Evolutionary conservation across 2,797 vertebrate species (phyloP), one percentile per base, ranked within the genome.

Genomic region (Epinephelus awoara): DNA sequence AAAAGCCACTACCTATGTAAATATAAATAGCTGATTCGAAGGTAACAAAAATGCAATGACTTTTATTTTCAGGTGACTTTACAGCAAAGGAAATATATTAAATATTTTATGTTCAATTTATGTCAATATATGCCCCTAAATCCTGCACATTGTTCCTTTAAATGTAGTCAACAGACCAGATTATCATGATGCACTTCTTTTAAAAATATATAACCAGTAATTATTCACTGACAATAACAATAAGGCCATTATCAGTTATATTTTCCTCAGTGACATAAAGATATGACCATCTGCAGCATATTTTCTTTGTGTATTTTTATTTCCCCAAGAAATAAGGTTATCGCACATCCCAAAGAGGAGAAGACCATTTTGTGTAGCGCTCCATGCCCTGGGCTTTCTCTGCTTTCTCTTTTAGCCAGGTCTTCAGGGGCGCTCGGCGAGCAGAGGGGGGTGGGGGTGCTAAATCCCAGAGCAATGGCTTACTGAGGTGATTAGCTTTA

Each of bases 401-500:
- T 19, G 85, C 76, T 79, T 73, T 89, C 84, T 79, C 66, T 85
- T 71, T 77, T 66, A 76, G 79, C 62, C 73, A 82, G 72, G 78
- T 85, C 85, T 88, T 82, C 9, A 10, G 74, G 81, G 75, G 78
- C 59, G 62, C 19, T 40, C 11, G 17, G 47, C 47, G 52, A 51
- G 62, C 23, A 65, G 46, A 34, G 25, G 57, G 54, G 66, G 46
- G 71, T 40, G 52, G 64, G 40, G 75, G 71, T 66, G 59, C 72
- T 85, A 82, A 91, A 92, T 92, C 93, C 90, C 85, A 25, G 51
- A 11, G 79, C 83, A 64, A 72, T 85, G 78, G 87, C 86, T 91
- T 93, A 90, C 84, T 52, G 73, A 74, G 77, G 88, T 90, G 93
- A 95, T 93, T 92, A 93, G 85, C 90, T 79, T 94, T 93, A 94